A percentile compares a stretch with the other conserved stretches of the same genome.
phyloP scores from a whole-genome alignment of 2,888 invertebrate species.

The Zootermopsis nevadensis region DNA sequence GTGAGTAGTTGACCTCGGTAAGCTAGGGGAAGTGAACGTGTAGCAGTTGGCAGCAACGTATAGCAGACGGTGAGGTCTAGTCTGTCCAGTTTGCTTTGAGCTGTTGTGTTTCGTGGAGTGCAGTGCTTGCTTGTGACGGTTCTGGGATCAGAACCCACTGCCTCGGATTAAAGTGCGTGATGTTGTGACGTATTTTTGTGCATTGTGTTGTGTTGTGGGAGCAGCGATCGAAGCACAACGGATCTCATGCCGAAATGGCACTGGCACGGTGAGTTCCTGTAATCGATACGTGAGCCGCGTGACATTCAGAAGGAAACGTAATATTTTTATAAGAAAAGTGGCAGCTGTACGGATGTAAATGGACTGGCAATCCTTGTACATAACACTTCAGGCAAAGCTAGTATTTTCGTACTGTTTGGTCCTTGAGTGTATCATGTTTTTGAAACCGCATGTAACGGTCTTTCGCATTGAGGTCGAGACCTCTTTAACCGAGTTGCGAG shows the following conservation, averaged over 20 bases:
- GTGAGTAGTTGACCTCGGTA: background rate
- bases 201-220: conserved; percentile 34
- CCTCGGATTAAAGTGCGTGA: conserved; percentile 28
- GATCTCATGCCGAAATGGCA: conserved; percentile 76
- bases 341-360: too few species aligned
- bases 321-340: too few species aligned
- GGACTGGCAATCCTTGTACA: too few species aligned
- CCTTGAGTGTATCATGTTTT: background rate
- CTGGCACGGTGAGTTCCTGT: conserved; percentile 70
- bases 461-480: conserved; percentile 23
- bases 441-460: background rate
- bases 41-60: conserved; percentile 16
- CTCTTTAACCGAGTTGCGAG: conserved; percentile 11
- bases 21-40: background rate
- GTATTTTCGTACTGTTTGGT: too few species aligned
- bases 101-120: background rate
- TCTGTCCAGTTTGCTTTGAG: background rate
- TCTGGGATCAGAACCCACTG: background rate
- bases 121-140: background rate
- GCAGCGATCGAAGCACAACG: conserved; percentile 54
- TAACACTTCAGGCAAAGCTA: too few species aligned
- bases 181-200: background rate
- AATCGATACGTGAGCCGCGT: background rate
- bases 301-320: too few species aligned
- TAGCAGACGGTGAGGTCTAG: conserved; percentile 6